phyloP scores from a whole-genome alignment of 2,888 invertebrate species.

The Sarcophaga variegata region DNA sequence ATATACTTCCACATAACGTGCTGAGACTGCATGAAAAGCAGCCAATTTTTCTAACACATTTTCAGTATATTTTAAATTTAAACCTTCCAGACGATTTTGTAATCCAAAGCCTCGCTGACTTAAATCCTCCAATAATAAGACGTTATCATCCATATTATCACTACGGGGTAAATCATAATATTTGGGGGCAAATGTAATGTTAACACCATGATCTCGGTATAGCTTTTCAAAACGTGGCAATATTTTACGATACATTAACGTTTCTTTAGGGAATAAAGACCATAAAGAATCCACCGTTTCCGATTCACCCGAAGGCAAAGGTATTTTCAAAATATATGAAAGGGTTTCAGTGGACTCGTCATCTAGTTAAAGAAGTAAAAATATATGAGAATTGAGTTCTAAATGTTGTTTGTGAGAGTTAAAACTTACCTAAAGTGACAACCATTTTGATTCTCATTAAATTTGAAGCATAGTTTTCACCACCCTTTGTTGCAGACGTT shows the following conservation, averaged over 20 bases:
- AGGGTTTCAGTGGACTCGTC: background rate
- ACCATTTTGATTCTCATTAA: constrained; percentile 7
- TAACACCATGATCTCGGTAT: background rate
- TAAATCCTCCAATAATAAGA: constrained; percentile 28
- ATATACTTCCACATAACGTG: constrained; percentile 4
- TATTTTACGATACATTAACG: background rate
- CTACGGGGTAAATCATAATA: background rate
- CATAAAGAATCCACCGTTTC: background rate
- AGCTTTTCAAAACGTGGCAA: constrained; percentile 13
- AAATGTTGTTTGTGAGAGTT: background rate
- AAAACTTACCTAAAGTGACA: background rate
- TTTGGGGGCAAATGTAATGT: constrained; percentile 23
- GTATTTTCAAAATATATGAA: background rate
- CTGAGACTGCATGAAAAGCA: constrained; percentile 26
- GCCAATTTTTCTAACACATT: constrained; percentile 20
- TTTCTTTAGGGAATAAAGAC: constrained; percentile 27
- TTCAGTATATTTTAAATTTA: constrained; percentile 14
- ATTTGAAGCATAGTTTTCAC: constrained; percentile 33
- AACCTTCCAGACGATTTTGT: constrained; percentile 9
- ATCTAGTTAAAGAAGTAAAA: background rate
- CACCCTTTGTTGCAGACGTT: background rate
- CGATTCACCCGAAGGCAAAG: constrained; percentile 5
- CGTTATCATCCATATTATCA: background rate
- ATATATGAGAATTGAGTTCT: background rate
- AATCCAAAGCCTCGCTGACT: background rate